Percentiles rank a stretch among this genome's conserved stretches.
phyloP scores from a whole-genome alignment of 2,113 vertebrate genomes.

The Ascaphus truei region DNA sequence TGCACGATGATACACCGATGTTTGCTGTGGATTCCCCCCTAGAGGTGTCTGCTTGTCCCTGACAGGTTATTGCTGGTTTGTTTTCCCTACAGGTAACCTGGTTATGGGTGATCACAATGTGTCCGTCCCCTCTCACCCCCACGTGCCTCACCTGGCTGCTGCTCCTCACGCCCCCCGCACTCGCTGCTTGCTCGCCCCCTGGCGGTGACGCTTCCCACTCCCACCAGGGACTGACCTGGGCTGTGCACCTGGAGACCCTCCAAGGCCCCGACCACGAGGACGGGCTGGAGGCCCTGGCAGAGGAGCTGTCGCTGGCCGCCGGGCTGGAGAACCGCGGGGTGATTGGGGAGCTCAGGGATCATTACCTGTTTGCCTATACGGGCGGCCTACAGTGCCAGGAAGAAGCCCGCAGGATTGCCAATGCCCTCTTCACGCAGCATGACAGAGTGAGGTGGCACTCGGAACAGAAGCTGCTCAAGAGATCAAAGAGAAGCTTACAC shows the following conservation, averaged over 20 bases:
- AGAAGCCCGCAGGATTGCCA: constrained; percentile 36
- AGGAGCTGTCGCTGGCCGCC: constrained; percentile 66
- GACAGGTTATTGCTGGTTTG: not conserved
- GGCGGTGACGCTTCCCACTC: not conserved
- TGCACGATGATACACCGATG: too few relatives aligned
- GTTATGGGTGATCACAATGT: not conserved
- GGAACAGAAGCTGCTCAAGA: constrained; percentile 78
- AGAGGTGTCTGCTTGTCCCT: not conserved
- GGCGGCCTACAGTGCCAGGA: fast-evolving
- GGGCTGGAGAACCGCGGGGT: constrained; percentile 84
- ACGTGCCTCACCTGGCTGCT: constrained; percentile 51
- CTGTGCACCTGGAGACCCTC: constrained; percentile 61
- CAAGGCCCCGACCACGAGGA: constrained; percentile 40
- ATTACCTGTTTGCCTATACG: constrained; percentile 76
- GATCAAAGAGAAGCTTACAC: constrained; percentile 82
- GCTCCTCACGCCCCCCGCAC: constrained; percentile 7
- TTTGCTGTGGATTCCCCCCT: too few relatives aligned
- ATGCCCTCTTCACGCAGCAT: constrained; percentile 68
- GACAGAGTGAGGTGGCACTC: constrained; percentile 84
- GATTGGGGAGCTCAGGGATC: constrained; percentile 84
- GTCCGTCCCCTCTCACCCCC: constrained; percentile 21
- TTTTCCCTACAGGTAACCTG: constrained; percentile 9
- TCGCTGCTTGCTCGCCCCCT: not conserved
- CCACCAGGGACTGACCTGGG: constrained; percentile 69
- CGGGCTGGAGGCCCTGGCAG: constrained; percentile 58